Percentiles rank a stretch among this genome's conserved stretches.
phyloP scores from a whole-genome alignment of 2,888 invertebrate genomes.

The Dilophus febrilis region DNA sequence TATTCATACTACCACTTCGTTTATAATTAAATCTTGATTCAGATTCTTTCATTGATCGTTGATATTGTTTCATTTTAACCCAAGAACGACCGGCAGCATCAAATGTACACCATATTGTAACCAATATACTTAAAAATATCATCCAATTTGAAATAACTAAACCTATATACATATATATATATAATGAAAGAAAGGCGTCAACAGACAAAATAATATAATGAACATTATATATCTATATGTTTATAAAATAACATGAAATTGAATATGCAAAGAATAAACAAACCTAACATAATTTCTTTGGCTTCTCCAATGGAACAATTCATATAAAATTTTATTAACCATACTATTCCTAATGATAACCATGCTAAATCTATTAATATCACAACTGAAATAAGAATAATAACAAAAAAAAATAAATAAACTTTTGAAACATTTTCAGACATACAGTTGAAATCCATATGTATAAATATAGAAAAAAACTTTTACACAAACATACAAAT shows the following conservation, averaged over 20 bases:
- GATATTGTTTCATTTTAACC: constrained; percentile 81
- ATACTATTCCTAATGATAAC: constrained; percentile 53
- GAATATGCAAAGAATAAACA: constrained; percentile 15
- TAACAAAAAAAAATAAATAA: too few relatives aligned
- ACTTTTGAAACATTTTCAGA: too few relatives aligned
- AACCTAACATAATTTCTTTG: constrained; percentile 59
- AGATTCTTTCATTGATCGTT: constrained; percentile 60
- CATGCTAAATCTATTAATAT: constrained; percentile 57
- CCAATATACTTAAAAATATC: constrained; percentile 49
- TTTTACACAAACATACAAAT: too few relatives aligned
- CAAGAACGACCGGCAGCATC: constrained; percentile 76
- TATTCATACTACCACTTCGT: constrained; percentile 54
- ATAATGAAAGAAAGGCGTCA: background rate
- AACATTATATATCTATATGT: too few relatives aligned
- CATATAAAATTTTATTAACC: constrained; percentile 50
- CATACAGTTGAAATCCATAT: too few relatives aligned
- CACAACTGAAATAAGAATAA: constrained; percentile 41
- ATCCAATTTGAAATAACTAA: constrained; percentile 65
- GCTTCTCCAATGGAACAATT: constrained; percentile 48
- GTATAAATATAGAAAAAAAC: too few relatives aligned
- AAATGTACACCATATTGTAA: constrained; percentile 73
- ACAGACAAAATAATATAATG: background rate
- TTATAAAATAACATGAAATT: background rate
- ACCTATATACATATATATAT: constrained; percentile 30
- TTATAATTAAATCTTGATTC: constrained; percentile 60